A percentile compares a stretch with the other conserved stretches of the same genome.
Conservation (phyloP, 2,113 vertebrate genomes). For the Actenoides lindsayi region DNA sequence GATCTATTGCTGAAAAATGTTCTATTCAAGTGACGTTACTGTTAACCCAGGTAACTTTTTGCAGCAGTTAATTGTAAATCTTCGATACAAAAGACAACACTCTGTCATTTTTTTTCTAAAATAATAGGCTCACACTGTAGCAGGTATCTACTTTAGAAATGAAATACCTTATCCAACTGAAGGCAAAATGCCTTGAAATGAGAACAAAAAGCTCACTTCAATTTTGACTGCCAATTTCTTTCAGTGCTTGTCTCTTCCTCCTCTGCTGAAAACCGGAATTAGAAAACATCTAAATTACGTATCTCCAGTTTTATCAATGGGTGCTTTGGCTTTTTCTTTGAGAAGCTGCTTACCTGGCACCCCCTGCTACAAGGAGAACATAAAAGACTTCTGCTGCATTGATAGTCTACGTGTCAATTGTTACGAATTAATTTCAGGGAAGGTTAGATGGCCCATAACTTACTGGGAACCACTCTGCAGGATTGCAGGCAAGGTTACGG, state of each 20-base stretch:
- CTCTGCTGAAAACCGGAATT: not conserved
- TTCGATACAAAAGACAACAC: not conserved
- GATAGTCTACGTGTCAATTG: slow-evolving; percentile 7
- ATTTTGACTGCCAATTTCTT: not conserved
- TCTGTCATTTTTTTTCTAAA: not conserved
- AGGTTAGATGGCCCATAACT: slow-evolving; percentile 17
- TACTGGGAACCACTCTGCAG: slow-evolving; percentile 27
- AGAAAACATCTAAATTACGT: not conserved
- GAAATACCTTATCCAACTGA: slow-evolving; percentile 11
- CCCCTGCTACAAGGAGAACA: not conserved
- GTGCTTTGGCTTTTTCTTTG: not conserved
- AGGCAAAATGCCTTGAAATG: slow-evolving; percentile 1
- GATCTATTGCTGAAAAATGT: not conserved
- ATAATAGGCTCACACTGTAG: not conserved
- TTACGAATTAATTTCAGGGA: slow-evolving; percentile 13
- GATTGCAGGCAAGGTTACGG: slow-evolving; percentile 46
- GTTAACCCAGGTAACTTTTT: not conserved
- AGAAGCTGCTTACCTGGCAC: not conserved
- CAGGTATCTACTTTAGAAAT: slow-evolving; percentile 35
- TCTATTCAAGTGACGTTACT: not conserved
- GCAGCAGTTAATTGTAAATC: not conserved
- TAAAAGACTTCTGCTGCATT: not conserved
- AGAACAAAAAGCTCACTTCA: not conserved
- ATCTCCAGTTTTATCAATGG: slow-evolving; percentile 37
- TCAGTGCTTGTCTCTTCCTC: not conserved